Evolutionary conservation across 2,797 vertebrate genomes (phyloP).

Genomic region (Muscicapa striata): DNA sequence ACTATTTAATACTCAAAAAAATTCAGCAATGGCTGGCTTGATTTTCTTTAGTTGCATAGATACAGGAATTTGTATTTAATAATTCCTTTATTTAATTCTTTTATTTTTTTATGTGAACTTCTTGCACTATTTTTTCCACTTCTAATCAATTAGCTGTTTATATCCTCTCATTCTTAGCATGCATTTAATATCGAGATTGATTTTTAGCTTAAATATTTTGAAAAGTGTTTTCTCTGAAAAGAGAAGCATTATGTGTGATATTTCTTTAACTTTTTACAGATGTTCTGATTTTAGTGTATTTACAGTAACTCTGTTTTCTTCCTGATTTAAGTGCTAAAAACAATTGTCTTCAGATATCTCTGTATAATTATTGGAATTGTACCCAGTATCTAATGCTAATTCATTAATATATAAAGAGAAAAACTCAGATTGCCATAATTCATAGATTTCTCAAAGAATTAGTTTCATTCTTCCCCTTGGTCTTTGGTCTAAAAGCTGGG

Average conservation of each 20-base stretch:
- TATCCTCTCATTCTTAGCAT: not conserved
- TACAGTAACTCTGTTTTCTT: not conserved
- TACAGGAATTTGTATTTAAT: not conserved
- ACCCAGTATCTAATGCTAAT: not conserved
- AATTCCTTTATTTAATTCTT: not conserved
- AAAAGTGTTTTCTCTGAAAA: not conserved
- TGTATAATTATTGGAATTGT: not conserved
- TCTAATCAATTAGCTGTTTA: not conserved
- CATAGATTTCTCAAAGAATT: not conserved
- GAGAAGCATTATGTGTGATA: not conserved
- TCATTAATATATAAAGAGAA: not conserved
- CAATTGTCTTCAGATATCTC: not conserved
- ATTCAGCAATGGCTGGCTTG: not conserved
- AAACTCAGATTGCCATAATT: not conserved
- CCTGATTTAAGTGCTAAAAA: not conserved
- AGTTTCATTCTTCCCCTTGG: not conserved
- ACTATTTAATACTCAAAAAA: slow-evolving; percentile 8
- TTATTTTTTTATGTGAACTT: not conserved
- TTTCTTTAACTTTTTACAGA: not conserved
- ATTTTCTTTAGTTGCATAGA: not conserved
- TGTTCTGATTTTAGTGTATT: not conserved
- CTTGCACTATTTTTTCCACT: not conserved
- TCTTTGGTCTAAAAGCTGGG: not conserved
- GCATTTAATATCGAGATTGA: not conserved
- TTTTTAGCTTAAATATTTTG: not conserved